Evolutionary conservation across 1,140 invertebrate genomes (phyloP), one percentile per base, ranked within the genome.

Genomic region (Zaprionus inermis): DNA sequence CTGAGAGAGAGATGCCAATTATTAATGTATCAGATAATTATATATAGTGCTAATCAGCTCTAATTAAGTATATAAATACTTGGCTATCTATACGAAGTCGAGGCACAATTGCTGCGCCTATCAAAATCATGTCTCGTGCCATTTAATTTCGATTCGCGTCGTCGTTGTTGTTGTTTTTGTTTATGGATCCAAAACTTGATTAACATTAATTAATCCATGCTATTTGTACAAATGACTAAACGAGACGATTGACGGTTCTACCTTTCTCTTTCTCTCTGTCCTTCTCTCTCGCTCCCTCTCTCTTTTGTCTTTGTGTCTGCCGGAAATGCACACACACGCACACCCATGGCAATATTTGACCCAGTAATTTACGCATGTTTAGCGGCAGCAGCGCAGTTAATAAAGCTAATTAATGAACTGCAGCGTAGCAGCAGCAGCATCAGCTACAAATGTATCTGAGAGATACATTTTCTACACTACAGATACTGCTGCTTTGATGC

Each of bases 171-270:
- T 59, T 59, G 54, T 38, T 75, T 60, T 83, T 78, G 52, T 55
- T 86, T 83, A 89, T 89, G 85, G 80, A 77, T 79, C 80, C 74
- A 66, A 89, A 89, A 89, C 66, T 89, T 89, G 85, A 89, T 88
- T 88, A 89, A 81, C 85, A 78, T 89, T 89, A 89, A 89, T 89
- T 89, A 89, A 89, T 89, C 67, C 85, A 78, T 90, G 85, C 80
- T 80, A 76, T 69, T 44, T 82, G 79, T 84, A 82, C 85, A 86
- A 88, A 88, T 88, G 77, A 74, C 68, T 74, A 88, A 88, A 89
- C 84, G 83, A 88, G 83, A 78, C 78, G 76, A 81, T 74, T 55
- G 81, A 76, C 81, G 78, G 69, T 28, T 5, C 9, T 32, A 16
- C 7, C 28, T 18, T 10, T 38, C 28, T 9, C 7, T 28, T 2